These are phyloP conservation scores for Apolygus lucorum DNA, from an alignment of 1,140 invertebrate genomes.

Conservation along the genomic window DNA sequence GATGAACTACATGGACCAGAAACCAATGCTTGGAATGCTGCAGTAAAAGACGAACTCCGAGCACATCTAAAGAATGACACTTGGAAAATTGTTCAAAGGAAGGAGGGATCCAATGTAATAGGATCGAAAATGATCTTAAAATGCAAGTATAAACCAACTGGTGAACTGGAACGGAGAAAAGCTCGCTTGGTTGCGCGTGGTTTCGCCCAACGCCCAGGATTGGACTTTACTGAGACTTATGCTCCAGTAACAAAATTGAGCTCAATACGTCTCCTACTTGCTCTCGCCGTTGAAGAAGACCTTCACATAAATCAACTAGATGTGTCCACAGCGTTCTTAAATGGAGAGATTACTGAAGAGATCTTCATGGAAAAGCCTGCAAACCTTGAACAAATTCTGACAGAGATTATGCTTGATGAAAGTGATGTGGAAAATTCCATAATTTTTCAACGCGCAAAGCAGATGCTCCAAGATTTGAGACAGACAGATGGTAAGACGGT, in stretches of 20 bases:
- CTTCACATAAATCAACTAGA: constrained; percentile 38
- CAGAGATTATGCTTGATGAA: too few species aligned
- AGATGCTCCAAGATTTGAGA: too few species aligned
- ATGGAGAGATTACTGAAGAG: constrained; percentile 40
- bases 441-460: too few species aligned
- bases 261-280: constrained; percentile 38
- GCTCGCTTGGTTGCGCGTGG: constrained; percentile 34
- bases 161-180: constrained; percentile 25
- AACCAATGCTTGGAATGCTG: background rate
- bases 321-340: constrained; percentile 40
- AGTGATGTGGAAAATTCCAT: too few species aligned
- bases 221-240: constrained; percentile 33
- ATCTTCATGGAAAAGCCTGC: constrained; percentile 40
- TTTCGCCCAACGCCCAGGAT: constrained; percentile 29
- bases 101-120: background rate
- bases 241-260: constrained; percentile 23
- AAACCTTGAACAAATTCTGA: too few species aligned
- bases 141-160: constrained; percentile 26
- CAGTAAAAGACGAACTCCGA: constrained; percentile 6
- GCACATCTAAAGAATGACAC: background rate
- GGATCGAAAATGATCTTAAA: constrained; percentile 27
- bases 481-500: too few species aligned
- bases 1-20: background rate
- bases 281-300: constrained; percentile 37
- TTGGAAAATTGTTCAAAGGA: constrained; percentile 8